phyloP scores from a whole-genome alignment of 2,113 vertebrate genomes.

The Syngnathoides biaculeatus region DNA sequence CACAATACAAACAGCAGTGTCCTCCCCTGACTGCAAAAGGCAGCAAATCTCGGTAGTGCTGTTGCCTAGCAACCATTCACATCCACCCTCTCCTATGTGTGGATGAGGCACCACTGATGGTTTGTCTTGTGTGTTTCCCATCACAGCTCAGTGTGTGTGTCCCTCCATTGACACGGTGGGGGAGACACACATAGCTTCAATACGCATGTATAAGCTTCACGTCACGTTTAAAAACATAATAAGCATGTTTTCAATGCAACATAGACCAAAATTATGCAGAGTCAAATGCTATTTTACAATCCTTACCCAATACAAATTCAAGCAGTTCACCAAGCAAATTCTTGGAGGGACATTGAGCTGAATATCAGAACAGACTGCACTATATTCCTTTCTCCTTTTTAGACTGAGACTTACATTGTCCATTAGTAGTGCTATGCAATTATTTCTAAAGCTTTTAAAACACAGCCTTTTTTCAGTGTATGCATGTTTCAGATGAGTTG shows the following conservation, averaged over 20 bases:
- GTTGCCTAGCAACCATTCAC: slow-evolving; percentile 66
- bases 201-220: neutral
- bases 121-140: slow-evolving; percentile 25
- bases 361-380: no score
- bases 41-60: slow-evolving; percentile 48
- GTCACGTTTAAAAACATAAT: neutral
- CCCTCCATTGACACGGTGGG: slow-evolving; percentile 6
- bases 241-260: neutral
- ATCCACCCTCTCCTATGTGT: slow-evolving; percentile 21
- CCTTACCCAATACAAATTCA: neutral
- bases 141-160: slow-evolving; percentile 11
- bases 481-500: no score
- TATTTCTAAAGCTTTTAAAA: neutral
- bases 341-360: neutral
- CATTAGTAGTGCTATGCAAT: neutral
- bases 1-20: slow-evolving; percentile 8
- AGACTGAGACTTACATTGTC: neutral
- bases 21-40: slow-evolving; percentile 29
- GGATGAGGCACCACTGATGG: slow-evolving; percentile 27
- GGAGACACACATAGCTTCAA: no score
- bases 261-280: neutral
- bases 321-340: neutral
- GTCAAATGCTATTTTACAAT: neutral
- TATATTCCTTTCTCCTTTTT: neutral
- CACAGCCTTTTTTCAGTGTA: no score